A percentile compares a stretch with the other conserved stretches of the same genome.
Conservation (phyloP, 30 jellyfish, hydroid and myxozoan genomes). For the Hydractinia echinata region DNA sequence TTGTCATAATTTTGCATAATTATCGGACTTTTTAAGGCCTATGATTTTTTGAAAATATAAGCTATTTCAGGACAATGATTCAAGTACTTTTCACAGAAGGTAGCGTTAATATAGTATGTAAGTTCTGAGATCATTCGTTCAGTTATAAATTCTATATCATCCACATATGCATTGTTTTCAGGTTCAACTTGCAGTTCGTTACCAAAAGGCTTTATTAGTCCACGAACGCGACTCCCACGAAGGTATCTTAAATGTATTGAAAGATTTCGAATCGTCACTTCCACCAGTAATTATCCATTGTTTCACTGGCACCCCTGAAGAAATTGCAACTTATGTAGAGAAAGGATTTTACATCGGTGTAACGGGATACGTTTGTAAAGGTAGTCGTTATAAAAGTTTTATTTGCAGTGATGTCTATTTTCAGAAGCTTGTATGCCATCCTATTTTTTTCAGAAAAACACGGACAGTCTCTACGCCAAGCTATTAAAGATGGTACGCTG, state of each 20-base stretch:
- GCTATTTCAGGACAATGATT: too few relatives aligned
- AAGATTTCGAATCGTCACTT: conserved; percentile 51
- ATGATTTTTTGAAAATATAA: too few relatives aligned
- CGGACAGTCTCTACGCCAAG: conserved; percentile 75
- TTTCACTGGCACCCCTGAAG: conserved; percentile 91
- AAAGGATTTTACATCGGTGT: conserved; percentile 85
- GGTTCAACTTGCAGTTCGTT: conserved; percentile 79
- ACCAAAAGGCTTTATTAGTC: conserved; percentile 68
- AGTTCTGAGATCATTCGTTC: too few relatives aligned
- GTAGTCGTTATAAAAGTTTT: conserved; percentile 11
- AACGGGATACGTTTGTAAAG: conserved; percentile 89
- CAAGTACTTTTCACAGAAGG: too few relatives aligned
- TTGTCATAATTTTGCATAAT: too few relatives aligned
- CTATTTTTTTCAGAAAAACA: conserved; percentile 53
- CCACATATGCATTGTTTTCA: not conserved
- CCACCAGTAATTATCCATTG: conserved; percentile 93
- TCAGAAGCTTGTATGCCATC: not conserved
- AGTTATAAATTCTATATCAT: too few relatives aligned
- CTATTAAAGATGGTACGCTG: conserved; percentile 68
- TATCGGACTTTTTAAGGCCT: too few relatives aligned
- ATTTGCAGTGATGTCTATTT: not conserved
- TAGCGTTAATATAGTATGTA: too few relatives aligned
- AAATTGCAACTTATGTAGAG: conserved; percentile 69
- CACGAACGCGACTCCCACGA: conserved; percentile 93
- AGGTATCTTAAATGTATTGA: conserved; percentile 72